Conservation (phyloP, 1,140 invertebrate genomes). For the Brachionus plicatilis region DNA sequence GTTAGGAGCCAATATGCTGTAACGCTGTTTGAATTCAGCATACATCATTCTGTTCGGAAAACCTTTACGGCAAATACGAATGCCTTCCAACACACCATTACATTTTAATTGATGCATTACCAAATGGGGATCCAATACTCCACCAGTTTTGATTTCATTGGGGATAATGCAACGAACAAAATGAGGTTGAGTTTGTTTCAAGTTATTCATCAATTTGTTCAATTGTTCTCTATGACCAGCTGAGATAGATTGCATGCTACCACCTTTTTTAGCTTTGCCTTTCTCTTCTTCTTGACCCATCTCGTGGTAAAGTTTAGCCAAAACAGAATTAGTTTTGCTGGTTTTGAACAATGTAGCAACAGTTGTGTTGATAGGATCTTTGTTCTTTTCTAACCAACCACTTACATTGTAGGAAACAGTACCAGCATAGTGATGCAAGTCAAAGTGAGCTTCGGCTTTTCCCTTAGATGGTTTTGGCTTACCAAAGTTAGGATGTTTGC, state of each 20-base stretch:
- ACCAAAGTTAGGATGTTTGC: conserved; percentile 92
- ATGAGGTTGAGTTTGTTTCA: conserved; percentile 92
- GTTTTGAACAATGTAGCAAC: conserved; percentile 60
- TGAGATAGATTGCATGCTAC: conserved; percentile 89
- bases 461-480: conserved; percentile 96
- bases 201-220: conserved; percentile 90
- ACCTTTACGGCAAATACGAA: conserved; percentile 99
- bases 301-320: neutral
- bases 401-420: conserved; percentile 72
- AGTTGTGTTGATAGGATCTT: conserved; percentile 97
- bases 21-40: conserved; percentile 99
- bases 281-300: conserved; percentile 35
- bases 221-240: conserved; percentile 85
- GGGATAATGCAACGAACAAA: conserved; percentile 99
- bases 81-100: conserved; percentile 99
- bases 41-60: conserved; percentile 99
- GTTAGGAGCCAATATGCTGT: conserved; percentile 89
- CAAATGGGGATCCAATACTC: conserved; percentile 95
- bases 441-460: conserved; percentile 87
- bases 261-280: conserved; percentile 81
- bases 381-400: conserved; percentile 99
- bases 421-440: conserved; percentile 97
- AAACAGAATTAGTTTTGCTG: conserved; percentile 6
- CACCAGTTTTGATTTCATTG: conserved; percentile 92
- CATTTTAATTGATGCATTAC: conserved; percentile 96